Conservation (phyloP, 2,888 invertebrate species). For the Nemotelus pantherinus region DNA sequence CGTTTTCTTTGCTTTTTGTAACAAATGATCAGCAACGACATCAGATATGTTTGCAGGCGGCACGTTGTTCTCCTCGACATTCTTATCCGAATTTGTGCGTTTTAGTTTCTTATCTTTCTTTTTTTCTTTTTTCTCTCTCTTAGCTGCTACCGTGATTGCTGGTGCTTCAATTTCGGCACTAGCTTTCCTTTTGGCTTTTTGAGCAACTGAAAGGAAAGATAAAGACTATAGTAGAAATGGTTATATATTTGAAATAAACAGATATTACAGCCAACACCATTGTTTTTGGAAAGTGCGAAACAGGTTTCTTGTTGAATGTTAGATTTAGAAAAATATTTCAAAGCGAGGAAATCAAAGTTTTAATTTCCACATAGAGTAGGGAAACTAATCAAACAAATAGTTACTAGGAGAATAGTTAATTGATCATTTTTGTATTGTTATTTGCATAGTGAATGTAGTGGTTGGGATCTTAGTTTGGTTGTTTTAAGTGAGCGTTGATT, state of each 20-base stretch:
- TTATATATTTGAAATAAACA: background rate
- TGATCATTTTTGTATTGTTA: too few species aligned
- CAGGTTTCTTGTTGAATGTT: too few species aligned
- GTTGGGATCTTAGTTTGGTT: too few species aligned
- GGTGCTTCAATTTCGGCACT: conserved; percentile 56
- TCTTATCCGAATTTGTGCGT: conserved; percentile 55
- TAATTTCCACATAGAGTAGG: too few species aligned
- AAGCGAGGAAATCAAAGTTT: too few species aligned
- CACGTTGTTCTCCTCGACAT: conserved; percentile 36
- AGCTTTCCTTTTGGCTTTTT: conserved; percentile 65
- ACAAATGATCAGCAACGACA: conserved; percentile 72
- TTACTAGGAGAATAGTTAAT: too few species aligned
- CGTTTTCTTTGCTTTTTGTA: conserved; percentile 64
- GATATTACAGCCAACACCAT: too few species aligned
- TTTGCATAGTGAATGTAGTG: too few species aligned
- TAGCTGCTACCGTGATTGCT: conserved; percentile 55
- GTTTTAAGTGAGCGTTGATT: too few species aligned
- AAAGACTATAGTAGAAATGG: background rate
- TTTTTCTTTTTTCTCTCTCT: conserved; percentile 65
- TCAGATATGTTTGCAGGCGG: conserved; percentile 70
- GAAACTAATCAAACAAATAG: too few species aligned
- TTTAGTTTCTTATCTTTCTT: conserved; percentile 64
- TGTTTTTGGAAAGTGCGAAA: too few species aligned
- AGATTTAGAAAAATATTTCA: too few species aligned
- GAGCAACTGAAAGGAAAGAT: conserved; percentile 48